Percentiles rank a stretch among this genome's conserved stretches.
These are phyloP conservation scores for Numenius arquata DNA, from an alignment of 2,113 vertebrate species.

Conservation along the genomic window DNA sequence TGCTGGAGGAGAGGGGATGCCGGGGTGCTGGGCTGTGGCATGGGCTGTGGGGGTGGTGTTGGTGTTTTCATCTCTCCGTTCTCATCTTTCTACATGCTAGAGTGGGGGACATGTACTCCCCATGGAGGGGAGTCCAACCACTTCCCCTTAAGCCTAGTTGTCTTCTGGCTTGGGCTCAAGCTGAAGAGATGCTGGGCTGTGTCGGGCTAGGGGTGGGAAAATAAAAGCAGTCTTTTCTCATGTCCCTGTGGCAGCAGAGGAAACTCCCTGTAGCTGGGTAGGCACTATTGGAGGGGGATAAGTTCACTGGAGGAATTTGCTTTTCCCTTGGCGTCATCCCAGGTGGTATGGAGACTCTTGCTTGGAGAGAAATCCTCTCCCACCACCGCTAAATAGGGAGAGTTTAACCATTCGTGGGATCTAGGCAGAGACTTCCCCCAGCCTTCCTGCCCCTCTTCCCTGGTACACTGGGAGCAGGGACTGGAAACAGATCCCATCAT, in stretches of 20 bases:
- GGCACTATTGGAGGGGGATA: neutral
- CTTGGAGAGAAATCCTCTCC: neutral
- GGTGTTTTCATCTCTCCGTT: neutral
- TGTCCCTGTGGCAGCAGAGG: neutral
- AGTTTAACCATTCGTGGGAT: neutral
- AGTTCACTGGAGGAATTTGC: slow-evolving; percentile 1
- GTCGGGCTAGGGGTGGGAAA: neutral
- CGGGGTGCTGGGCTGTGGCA: neutral
- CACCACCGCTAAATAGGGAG: neutral
- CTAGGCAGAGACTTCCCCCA: neutral
- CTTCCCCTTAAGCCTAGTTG: neutral
- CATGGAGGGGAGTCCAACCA: neutral
- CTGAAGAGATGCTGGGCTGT: neutral
- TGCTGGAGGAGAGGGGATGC: neutral
- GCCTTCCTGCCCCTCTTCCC: neutral
- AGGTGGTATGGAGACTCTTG: neutral
- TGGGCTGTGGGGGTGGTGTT: fast-evolving
- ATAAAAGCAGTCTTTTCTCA: slow-evolving; percentile 12
- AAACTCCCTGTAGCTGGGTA: neutral
- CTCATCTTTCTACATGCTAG: neutral
- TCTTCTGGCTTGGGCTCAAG: neutral
- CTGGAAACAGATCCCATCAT: neutral
- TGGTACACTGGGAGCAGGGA: neutral
- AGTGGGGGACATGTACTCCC: neutral
- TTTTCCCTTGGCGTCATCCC: slow-evolving; percentile 9